Evolutionary conservation across 2,888 invertebrate genomes (phyloP).

Genomic region (Cryptocephalus primarius): DNA sequence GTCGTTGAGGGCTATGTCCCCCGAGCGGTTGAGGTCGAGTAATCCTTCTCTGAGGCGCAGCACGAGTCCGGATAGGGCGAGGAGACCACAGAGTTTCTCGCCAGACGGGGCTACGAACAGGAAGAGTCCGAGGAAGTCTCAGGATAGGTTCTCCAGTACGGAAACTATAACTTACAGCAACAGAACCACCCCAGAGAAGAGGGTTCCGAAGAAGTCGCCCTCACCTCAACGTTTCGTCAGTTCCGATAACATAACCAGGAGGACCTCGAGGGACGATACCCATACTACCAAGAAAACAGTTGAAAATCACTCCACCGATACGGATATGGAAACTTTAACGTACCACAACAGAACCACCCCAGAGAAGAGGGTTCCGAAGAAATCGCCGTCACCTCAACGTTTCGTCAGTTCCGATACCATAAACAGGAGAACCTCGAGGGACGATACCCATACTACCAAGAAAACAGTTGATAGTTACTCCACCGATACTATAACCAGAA

Average conservation of each 20-base stretch:
- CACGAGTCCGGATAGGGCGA: conserved; percentile 32
- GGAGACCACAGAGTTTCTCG: conserved; percentile 20
- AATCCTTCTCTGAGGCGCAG: conserved; percentile 45
- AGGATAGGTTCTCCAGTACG: conserved; percentile 20
- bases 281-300: conserved; percentile 1
- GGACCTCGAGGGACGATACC: not conserved
- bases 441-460: not conserved
- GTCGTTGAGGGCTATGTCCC: conserved; percentile 56
- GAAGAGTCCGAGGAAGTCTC: conserved; percentile 21
- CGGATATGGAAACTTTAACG: no score
- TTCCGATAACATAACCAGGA: conserved; percentile 4
- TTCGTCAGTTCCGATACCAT: conserved; percentile 8
- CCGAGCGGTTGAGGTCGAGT: conserved; percentile 44
- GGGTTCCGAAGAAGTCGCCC: conserved; percentile 5
- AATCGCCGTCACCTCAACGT: conserved; percentile 6
- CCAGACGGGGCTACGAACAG: conserved; percentile 21
- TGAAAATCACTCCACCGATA: conserved; percentile 13
- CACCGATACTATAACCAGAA: conserved; percentile 18
- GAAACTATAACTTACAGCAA: conserved; percentile 20
- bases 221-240: conserved; percentile 6
- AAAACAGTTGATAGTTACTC: conserved; percentile 6
- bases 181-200: conserved; percentile 6
- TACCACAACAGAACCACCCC: conserved; percentile 11
- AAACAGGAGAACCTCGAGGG: not conserved
- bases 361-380: conserved; percentile 7